Evolutionary conservation across 1,140 invertebrate genomes (phyloP).

Genomic region (Hydropsyche tenuis): DNA sequence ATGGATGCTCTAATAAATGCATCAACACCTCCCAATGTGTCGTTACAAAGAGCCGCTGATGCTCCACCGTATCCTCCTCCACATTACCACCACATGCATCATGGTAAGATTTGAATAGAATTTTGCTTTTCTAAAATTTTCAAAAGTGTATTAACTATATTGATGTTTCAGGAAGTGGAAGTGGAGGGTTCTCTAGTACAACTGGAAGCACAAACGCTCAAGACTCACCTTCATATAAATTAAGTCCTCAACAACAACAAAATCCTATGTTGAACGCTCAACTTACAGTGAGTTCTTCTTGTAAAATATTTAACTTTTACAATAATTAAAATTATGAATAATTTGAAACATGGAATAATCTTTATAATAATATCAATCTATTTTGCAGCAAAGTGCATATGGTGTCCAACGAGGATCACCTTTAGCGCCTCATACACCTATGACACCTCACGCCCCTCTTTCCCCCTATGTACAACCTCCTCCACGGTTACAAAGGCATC

Average conservation of each 20-base stretch:
- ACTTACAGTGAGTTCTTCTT: slow-evolving; percentile 66
- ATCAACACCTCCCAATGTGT: slow-evolving; percentile 82
- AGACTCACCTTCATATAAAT: slow-evolving; percentile 47
- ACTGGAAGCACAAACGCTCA: slow-evolving; percentile 43
- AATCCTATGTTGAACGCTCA: slow-evolving; percentile 84
- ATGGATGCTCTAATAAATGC: slow-evolving; percentile 80
- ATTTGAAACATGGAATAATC: neutral
- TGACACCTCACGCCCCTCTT: slow-evolving; percentile 56
- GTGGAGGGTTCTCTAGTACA: slow-evolving; percentile 21
- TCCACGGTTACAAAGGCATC: slow-evolving; percentile 55
- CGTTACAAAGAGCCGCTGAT: slow-evolving; percentile 70
- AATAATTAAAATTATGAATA: neutral
- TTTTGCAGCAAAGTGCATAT: slow-evolving; percentile 46
- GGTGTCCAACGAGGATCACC: slow-evolving; percentile 53
- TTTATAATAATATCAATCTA: neutral
- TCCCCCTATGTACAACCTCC: slow-evolving; percentile 53
- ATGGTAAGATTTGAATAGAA: slow-evolving; percentile 24
- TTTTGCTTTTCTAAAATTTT: slow-evolving; percentile 6
- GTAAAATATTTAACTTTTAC: neutral
- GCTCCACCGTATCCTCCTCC: slow-evolving; percentile 65
- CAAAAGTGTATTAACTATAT: neutral
- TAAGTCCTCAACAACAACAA: slow-evolving; percentile 68
- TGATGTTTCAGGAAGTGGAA: slow-evolving; percentile 16
- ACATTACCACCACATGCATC: slow-evolving; percentile 44
- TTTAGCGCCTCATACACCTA: slow-evolving; percentile 60